phyloP scores from a whole-genome alignment of 2,113 vertebrate species.

The Hystrix brachyura region DNA sequence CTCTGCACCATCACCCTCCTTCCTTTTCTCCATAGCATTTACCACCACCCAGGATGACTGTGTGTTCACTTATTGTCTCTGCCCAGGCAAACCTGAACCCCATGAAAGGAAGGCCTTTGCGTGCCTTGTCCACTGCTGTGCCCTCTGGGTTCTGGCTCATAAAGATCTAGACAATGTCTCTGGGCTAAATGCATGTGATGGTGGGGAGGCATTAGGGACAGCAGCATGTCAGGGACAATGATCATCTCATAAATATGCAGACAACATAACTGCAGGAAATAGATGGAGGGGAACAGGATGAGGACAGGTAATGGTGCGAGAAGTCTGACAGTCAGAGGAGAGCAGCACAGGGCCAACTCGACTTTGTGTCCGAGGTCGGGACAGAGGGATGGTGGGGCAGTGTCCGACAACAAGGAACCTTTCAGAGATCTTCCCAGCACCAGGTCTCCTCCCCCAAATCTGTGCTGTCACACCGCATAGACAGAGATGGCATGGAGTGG shows the following conservation, averaged over 20 bases:
- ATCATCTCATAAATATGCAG: not conserved
- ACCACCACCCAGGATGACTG: not conserved
- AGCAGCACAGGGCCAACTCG: rapidly evolving
- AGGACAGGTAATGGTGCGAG: not conserved
- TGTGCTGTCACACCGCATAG: not conserved
- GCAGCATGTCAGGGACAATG: not conserved
- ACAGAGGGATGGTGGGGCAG: not conserved
- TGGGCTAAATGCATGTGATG: too few relatives aligned
- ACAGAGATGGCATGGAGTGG: not conserved
- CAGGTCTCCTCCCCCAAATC: not conserved
- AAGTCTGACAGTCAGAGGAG: not conserved
- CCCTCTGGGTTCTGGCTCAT: too few relatives aligned
- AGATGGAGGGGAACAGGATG: not conserved
- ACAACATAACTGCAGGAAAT: rapidly evolving
- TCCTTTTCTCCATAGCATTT: not conserved
- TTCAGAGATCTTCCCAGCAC: not conserved
- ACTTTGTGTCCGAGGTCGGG: not conserved
- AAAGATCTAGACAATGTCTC: not conserved
- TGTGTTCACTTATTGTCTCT: not conserved
- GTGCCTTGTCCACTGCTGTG: not conserved
- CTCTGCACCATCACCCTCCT: rapidly evolving
- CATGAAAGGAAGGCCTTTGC: not conserved
- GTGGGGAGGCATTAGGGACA: too few relatives aligned
- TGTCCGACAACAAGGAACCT: not conserved
- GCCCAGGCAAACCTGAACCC: not conserved